Evolutionary conservation across 1,140 invertebrate genomes (phyloP), one percentile per base, ranked within the genome.

Genomic region (Listronotus oregonensis): DNA sequence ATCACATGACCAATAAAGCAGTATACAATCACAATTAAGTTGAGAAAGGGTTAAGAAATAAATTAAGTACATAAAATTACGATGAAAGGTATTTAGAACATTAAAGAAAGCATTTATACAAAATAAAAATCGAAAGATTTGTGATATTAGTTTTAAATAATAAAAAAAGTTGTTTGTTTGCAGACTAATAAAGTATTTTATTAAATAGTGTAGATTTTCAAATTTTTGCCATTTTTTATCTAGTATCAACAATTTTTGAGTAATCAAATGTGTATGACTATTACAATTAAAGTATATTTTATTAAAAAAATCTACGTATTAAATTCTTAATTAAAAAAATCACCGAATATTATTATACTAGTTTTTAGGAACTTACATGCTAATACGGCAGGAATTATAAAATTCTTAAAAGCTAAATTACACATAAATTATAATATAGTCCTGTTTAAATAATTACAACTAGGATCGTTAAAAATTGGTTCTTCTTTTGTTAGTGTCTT

Each of bases 1-100:
- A 75, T 75, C 73, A 75, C 73, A 75, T 72, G 73, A 75, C 67
- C 70, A 71, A 71, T 64, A 70, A 72, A 73, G 72, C 70, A 75
- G 60, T 71, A 71, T 64, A 71, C 51, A 69, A 74, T 75, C 72
- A 75, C 73, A 73, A 72, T 72, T 72, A 72, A 63, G 62, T 68
- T 68, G 64, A 69, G 69, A 73, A 57, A 63, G 17, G 51, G 66
- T 73, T 67, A 69, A 57, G 54, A 67, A 71, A 63, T 63, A 63
- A 63, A 63, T 63, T 69, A 63, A 63, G 12, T 67, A 69, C 55
- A 69, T 46, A 68, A 59, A 57, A 42, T 12, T 61, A 11, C 21
- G 17, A 50, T 21, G 17, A 18, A 18, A 50, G 6, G 27, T 10
- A n/a, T 34, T 65, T 70, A 62, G 62, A 70, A 62, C 65, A 70